phyloP scores from a whole-genome alignment of 2,113 vertebrate species.

The Otis tarda region DNA sequence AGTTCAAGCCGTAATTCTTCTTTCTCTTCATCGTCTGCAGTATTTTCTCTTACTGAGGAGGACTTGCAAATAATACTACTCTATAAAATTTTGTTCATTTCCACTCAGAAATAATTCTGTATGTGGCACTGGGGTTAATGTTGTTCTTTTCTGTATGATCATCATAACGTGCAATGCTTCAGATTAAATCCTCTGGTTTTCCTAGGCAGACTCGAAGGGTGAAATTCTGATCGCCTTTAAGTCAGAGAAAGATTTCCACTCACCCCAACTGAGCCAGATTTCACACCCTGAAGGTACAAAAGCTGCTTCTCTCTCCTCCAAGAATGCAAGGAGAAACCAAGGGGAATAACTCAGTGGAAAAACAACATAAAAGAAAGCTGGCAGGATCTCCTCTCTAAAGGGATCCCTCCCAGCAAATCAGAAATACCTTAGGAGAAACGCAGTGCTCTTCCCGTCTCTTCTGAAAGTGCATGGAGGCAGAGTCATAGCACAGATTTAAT shows the following conservation, averaged over 20 bases:
- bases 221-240: not conserved
- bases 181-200: conserved; percentile 9
- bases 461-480: not conserved
- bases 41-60: conserved; percentile 1
- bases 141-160: conserved; percentile 24
- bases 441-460: not conserved
- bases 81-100: conserved; percentile 12
- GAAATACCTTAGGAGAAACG: not conserved
- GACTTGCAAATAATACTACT: conserved; percentile 14
- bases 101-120: conserved; percentile 27
- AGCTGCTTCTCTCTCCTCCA: conserved; percentile 33
- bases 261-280: conserved; percentile 11
- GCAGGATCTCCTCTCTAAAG: conserved; percentile 17
- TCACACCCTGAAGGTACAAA: not conserved
- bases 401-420: conserved; percentile 3
- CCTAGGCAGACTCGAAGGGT: not conserved
- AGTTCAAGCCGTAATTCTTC: conserved; percentile 48
- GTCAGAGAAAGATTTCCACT: conserved; percentile 9
- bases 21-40: conserved; percentile 34
- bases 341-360: conserved; percentile 36
- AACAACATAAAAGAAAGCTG: conserved; percentile 7
- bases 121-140: conserved; percentile 14
- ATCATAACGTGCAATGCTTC: not conserved
- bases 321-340: conserved; percentile 36
- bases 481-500: not conserved